phyloP scores from a whole-genome alignment of 2,797 vertebrate species.

The Acanthis flammea region DNA sequence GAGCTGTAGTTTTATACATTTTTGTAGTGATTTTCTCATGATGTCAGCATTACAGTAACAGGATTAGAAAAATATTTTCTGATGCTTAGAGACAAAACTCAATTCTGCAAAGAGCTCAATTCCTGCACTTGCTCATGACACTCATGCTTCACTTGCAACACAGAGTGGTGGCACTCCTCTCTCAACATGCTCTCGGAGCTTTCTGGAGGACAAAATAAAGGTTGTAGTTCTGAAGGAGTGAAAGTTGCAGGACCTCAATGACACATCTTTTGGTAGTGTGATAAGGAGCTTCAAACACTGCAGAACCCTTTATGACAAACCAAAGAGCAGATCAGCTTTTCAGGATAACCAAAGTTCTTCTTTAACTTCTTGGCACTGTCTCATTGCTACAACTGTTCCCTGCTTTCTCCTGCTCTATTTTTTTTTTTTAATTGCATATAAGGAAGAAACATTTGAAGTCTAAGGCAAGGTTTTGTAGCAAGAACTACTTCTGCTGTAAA shows the following conservation, averaged over 20 bases:
- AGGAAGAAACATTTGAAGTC: background rate
- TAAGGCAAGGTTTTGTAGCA: background rate
- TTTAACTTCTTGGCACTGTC: background rate
- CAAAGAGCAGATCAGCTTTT: background rate
- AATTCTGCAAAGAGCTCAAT: background rate
- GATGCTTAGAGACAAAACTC: background rate
- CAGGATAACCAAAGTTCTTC: background rate
- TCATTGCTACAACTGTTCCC: background rate
- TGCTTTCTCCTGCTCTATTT: background rate
- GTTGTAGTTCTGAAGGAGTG: background rate
- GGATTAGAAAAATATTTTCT: background rate
- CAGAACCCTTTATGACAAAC: background rate
- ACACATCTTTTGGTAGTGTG: background rate
- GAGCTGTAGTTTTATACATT: background rate
- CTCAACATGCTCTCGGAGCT: background rate
- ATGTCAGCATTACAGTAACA: background rate
- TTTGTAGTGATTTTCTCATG: background rate
- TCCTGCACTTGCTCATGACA: background rate
- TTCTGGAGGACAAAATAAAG: background rate
- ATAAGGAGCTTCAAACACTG: background rate
- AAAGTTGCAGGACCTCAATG: background rate
- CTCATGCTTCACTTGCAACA: fast-evolving
- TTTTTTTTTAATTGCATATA: background rate
- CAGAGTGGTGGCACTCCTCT: background rate
- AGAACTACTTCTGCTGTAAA: background rate